These are phyloP conservation scores for Odontomachus brunneus DNA, from an alignment of 1,140 invertebrate genomes.

Conservation along the genomic window DNA sequence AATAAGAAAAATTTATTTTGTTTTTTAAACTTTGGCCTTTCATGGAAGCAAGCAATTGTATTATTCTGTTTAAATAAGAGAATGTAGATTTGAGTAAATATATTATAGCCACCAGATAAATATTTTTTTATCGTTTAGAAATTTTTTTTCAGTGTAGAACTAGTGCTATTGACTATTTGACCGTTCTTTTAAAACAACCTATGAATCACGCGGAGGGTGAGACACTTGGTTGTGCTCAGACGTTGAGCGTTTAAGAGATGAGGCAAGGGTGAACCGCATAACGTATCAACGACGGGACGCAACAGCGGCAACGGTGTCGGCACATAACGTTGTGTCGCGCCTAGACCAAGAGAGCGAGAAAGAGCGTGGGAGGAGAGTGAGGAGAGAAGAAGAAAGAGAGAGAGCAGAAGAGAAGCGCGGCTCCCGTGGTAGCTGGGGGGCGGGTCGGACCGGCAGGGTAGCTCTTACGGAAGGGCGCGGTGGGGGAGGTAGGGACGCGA, in stretches of 20 bases:
- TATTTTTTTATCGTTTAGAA: too few relatives aligned
- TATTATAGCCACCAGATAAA: too few relatives aligned
- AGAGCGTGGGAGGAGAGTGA: constrained; percentile 23
- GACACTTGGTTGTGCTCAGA: not conserved
- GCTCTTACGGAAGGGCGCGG: constrained; percentile 63
- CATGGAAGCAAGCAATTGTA: too few relatives aligned
- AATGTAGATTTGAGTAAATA: too few relatives aligned
- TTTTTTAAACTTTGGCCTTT: too few relatives aligned
- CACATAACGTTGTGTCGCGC: constrained; percentile 8
- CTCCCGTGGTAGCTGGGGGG: constrained; percentile 36
- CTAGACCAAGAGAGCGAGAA: not conserved
- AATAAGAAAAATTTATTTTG: too few relatives aligned
- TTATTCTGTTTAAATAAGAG: too few relatives aligned
- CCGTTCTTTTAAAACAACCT: too few relatives aligned
- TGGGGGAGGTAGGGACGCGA: constrained; percentile 56
- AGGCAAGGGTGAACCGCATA: constrained; percentile 65
- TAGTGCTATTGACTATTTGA: too few relatives aligned
- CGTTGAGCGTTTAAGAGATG: constrained; percentile 26
- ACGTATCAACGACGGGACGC: constrained; percentile 44
- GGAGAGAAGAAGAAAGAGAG: constrained; percentile 30
- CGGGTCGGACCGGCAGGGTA: constrained; percentile 59
- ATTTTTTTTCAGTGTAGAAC: too few relatives aligned
- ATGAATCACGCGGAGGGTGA: too few relatives aligned
- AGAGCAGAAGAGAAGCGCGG: not conserved
- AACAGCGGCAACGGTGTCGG: constrained; percentile 20